Evolutionary conservation across 2,797 vertebrate species (phyloP), one percentile per base, ranked within the genome.

Genomic region (Lophotriccus pileatus): DNA sequence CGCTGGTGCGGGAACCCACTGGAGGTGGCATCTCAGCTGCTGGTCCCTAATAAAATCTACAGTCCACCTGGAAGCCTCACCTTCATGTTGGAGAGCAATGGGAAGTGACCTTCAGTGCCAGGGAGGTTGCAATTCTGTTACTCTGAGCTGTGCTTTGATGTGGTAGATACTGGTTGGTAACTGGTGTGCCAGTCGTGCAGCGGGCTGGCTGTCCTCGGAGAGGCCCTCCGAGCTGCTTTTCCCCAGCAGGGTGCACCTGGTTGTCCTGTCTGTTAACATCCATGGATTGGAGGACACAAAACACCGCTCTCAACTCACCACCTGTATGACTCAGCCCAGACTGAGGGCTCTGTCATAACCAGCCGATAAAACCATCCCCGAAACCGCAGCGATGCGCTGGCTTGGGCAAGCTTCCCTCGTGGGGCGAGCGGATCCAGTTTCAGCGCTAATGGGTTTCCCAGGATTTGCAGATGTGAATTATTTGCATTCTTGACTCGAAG

Each of bases 401-500:
- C 70, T 21, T 27, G 53, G 84, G 59, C 92, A 43, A 46, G 17
- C 74, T 84, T 79, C 91, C 89, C 85, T 87, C 1, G 3, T 32
- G 5, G 84, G 86, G 60, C 12, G n/a, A 78, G 74, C 2, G 6
- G 89, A n/a, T 86, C 90, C 91, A 47, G 74, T 83, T 52, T 93
- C 94, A 85, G 56, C 0, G 0, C 89, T 93, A 92, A 97, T 93
- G 95, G 94, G n/a, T 79, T 90, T 92, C 94, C 88, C 43, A 58
- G 93, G 95, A 84, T 93, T 95, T 96, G 96, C 96, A 97, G 93
- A 93, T 95, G 76, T 13, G 95, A 91, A 97, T 97, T 96, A 94
- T 70, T 97, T 63, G 58, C 97, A 98, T 98, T 98, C 97, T 93
- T 98, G 96, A 93, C 93, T 96, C 56, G 30, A 89, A 97, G 96